Percentiles rank a stretch among this genome's conserved stretches.
Evolutionary conservation across 2,888 invertebrate genomes (phyloP).

Genomic region (Pemphredon lugubris): DNA sequence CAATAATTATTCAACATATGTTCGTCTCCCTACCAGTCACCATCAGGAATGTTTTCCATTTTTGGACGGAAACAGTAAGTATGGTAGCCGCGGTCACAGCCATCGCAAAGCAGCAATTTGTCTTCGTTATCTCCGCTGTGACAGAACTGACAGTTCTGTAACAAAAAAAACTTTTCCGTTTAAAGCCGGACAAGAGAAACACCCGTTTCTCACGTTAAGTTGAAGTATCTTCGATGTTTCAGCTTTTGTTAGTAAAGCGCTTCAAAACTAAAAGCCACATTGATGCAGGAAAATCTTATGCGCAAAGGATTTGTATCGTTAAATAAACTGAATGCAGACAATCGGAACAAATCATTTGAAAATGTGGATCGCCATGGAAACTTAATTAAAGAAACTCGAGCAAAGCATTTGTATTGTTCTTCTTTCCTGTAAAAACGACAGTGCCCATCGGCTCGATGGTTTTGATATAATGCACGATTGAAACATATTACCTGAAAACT

Average conservation of each 20-base stretch:
- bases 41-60: constrained; percentile 98
- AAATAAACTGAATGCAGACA: neutral
- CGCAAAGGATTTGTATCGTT: constrained; percentile 5
- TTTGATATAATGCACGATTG: no score
- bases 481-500: no score
- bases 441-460: no score
- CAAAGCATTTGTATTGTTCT: neutral
- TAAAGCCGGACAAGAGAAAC: constrained; percentile 11
- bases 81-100: constrained; percentile 99
- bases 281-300: constrained; percentile 30
- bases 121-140: constrained; percentile 98
- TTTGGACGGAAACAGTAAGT: constrained; percentile 99
- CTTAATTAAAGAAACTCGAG: neutral
- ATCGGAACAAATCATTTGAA: neutral
- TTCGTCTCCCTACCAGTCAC: constrained; percentile 90
- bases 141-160: constrained; percentile 98
- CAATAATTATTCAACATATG: neutral
- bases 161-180: constrained; percentile 67
- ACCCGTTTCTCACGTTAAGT: neutral
- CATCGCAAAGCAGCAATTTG: constrained; percentile 96
- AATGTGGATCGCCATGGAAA: neutral
- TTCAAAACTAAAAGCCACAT: constrained; percentile 29
- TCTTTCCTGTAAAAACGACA: no score
- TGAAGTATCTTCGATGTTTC: constrained; percentile 27
- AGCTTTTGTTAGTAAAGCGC: constrained; percentile 35